Base-by-base conservation (phyloP, 2,797 vertebrate genomes). In the Nasua narica region DNA sequence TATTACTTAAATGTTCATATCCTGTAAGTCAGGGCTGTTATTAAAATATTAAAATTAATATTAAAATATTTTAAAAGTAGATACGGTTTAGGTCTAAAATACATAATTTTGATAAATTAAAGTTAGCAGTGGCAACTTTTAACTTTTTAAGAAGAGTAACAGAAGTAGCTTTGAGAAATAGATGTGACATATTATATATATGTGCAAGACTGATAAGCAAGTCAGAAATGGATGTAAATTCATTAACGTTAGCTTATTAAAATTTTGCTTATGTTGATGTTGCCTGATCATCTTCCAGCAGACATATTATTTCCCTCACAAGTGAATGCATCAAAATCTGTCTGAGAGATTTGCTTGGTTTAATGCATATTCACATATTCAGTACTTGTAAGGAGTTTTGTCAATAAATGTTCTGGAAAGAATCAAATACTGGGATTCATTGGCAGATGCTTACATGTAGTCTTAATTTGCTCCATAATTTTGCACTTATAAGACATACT, bases 131-230 rank as follows among this genome's bases (percentile, higher is more conserved):
- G 94, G 96, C 95, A 92, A 40, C 40, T 40, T 40, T 40, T 40
- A 40, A 40, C 40, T 40, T 6, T 40, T 40, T 40, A 40, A 40
- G 95, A 88, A 94, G 82, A 97, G 92, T 97, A 97, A 97, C 65
- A 87, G 52, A 93, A 98, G 93, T 86, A 97, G 92, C 87, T 95
- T 95, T 91, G 76, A 69, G 94, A 97, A 97, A 97, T 96, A 96
- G 93, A 70, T 97, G 84, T 97, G 98, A 79, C 87, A 93, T 87
- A 95, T 96, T 77, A 83, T 96, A 92, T 46, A 3, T 97, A 77
- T 98, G 65, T 97, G 94, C 82, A 72, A 85, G n/a, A 84, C 70
- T 91, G 96, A 83, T 52, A 95, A 84, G 67, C 48, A 95, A 84
- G 67, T 91, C 76, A 86, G 94, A 98, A 98, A 81, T 19, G 0